Percentiles rank a stretch among this genome's conserved stretches.
phyloP scores from a whole-genome alignment of 2,888 invertebrate species.

The Hybos culiciformis region DNA sequence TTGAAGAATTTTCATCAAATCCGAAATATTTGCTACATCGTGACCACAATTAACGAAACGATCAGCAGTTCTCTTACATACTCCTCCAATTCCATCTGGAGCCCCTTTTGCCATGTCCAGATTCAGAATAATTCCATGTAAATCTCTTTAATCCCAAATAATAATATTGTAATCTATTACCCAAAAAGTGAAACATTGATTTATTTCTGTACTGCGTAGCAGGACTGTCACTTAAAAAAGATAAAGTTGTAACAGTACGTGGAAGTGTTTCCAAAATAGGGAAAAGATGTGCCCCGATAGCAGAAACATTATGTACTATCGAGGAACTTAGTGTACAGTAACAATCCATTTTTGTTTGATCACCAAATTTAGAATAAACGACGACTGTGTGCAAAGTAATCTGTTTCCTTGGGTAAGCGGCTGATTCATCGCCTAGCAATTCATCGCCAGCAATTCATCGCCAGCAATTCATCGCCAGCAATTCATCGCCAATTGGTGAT shows the following conservation, averaged over 20 bases:
- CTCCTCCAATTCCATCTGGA: conserved; percentile 4
- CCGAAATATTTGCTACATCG: background rate
- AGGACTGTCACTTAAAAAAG: conserved; percentile 6
- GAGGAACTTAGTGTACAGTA: background rate
- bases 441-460: too few relatives aligned
- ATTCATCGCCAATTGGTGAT: too few relatives aligned
- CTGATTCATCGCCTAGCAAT: too few relatives aligned
- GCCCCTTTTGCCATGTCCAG: conserved; percentile 6
- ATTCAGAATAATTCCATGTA: conserved; percentile 3
- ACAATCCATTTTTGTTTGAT: background rate
- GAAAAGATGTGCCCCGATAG: conserved; percentile 3
- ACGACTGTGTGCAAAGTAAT: conserved; percentile 3
- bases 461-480: too few relatives aligned
- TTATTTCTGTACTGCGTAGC: conserved; percentile 7
- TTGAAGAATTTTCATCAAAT: background rate
- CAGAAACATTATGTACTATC: conserved; percentile 1
- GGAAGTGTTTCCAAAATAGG: background rate
- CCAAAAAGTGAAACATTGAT: conserved; percentile 1
- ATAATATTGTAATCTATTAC: background rate
- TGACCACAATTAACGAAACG: background rate
- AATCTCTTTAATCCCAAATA: background rate
- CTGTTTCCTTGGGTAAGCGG: too few relatives aligned
- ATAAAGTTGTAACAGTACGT: background rate
- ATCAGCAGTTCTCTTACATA: background rate
- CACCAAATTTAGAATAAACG: background rate